Conservation (phyloP, 2,113 vertebrate genomes). For the Podocnemis expansa region DNA sequence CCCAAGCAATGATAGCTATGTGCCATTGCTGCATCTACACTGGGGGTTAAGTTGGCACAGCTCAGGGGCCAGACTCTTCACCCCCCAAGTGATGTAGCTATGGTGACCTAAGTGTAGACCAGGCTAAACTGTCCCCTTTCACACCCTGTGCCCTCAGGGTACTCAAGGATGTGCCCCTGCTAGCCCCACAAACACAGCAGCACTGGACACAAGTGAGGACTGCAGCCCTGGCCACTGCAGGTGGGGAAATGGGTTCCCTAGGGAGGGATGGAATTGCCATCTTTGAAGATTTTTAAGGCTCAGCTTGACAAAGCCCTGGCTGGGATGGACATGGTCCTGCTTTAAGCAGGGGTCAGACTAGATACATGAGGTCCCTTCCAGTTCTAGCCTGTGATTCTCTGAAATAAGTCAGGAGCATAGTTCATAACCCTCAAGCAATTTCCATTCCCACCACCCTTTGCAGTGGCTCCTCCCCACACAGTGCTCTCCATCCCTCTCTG, state of each 20-base stretch:
- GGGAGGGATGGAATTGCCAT: too few species aligned
- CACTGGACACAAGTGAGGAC: neutral
- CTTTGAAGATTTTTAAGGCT: too few species aligned
- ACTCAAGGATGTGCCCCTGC: too few species aligned
- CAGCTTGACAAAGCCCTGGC: too few species aligned
- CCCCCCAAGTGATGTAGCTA: neutral
- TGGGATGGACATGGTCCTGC: too few species aligned
- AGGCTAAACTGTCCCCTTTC: neutral
- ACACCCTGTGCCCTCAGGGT: too few species aligned
- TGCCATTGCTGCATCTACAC: too few species aligned
- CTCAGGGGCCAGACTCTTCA: neutral
- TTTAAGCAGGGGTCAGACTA: too few species aligned
- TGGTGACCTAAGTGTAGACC: neutral
- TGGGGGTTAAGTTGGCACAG: neutral
- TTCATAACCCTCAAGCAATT: neutral
- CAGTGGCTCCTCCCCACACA: neutral
- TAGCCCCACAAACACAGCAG: neutral
- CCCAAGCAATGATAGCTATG: too few species aligned
- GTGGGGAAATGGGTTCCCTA: neutral
- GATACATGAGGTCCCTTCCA: too few species aligned
- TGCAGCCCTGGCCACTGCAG: neutral
- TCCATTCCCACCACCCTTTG: neutral
- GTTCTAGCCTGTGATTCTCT: too few species aligned
- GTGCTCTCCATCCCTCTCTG: fast-evolving
- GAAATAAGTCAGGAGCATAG: neutral